Conservation (phyloP, 2,888 invertebrate species). For the Globia sparganii region DNA sequence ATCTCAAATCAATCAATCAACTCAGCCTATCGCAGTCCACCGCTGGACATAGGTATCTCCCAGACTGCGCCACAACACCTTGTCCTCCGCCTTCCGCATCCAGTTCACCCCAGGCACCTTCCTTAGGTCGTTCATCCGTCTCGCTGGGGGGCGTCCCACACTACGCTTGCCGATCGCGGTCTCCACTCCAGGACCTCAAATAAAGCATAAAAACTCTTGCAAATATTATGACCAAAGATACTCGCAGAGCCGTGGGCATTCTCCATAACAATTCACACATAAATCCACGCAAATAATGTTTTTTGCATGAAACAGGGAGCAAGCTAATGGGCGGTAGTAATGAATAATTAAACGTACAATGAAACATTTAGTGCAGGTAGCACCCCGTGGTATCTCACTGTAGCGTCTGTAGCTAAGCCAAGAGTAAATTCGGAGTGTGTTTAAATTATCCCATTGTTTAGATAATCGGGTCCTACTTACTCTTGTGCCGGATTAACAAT, state of each 20-base stretch:
- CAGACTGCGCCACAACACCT: too few relatives aligned
- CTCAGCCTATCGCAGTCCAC: too few relatives aligned
- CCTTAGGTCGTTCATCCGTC: too few relatives aligned
- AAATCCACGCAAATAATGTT: slow-evolving; percentile 54
- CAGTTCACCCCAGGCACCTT: too few relatives aligned
- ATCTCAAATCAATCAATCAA: too few relatives aligned
- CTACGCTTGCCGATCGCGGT: too few relatives aligned
- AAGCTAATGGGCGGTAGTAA: slow-evolving; percentile 62
- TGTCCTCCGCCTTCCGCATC: too few relatives aligned
- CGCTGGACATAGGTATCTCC: too few relatives aligned
- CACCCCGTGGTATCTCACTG: slow-evolving; percentile 28
- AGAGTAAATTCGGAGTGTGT: slow-evolving; percentile 17
- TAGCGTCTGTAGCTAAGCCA: slow-evolving; percentile 27
- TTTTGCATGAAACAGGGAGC: slow-evolving; percentile 58
- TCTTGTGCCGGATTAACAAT: slow-evolving; percentile 22
- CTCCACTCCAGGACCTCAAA: too few relatives aligned
- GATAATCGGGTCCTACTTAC: slow-evolving; percentile 26
- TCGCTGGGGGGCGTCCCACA: too few relatives aligned
- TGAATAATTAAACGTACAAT: slow-evolving; percentile 64
- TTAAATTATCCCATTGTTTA: slow-evolving; percentile 42
- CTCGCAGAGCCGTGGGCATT: not conserved
- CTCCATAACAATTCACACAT: slow-evolving; percentile 45
- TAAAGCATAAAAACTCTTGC: not conserved
- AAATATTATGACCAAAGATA: slow-evolving; percentile 9
- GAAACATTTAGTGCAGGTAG: slow-evolving; percentile 59